Conservation (phyloP, 2,113 vertebrate species). For the Semnornis frantzii region DNA sequence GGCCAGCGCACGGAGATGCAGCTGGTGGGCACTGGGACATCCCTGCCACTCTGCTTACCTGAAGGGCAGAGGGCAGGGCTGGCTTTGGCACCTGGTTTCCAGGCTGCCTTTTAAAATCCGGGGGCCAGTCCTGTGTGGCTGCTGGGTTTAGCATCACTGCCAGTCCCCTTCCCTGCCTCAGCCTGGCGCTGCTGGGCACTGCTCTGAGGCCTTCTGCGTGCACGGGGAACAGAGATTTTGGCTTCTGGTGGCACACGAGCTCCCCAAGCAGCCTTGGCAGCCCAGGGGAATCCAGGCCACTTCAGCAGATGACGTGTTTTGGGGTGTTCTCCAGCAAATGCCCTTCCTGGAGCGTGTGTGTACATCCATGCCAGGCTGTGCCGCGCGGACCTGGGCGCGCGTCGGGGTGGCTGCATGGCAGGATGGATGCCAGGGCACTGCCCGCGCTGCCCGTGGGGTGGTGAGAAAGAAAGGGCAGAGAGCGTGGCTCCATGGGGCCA, state of each 20-base stretch:
- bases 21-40: rapidly evolving
- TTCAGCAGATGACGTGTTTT: rapidly evolving
- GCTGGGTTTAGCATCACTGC: not conserved
- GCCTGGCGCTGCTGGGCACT: rapidly evolving
- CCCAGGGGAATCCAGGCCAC: rapidly evolving
- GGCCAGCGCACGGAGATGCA: rapidly evolving
- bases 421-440: not conserved
- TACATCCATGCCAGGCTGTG: not conserved
- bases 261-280: not conserved
- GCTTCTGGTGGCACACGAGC: rapidly evolving
- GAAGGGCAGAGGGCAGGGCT: not conserved
- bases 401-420: rapidly evolving
- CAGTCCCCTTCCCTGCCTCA: not conserved
- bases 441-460: rapidly evolving
- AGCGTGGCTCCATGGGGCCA: rapidly evolving
- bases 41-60: rapidly evolving
- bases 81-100: not conserved
- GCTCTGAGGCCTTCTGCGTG: rapidly evolving
- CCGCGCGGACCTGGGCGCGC: rapidly evolving
- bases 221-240: rapidly evolving
- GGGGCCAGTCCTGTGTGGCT: rapidly evolving
- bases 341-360: not conserved
- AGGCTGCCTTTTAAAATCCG: not conserved
- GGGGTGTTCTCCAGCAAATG: not conserved
- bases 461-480: not conserved